Evolutionary conservation across 2,797 vertebrate genomes (phyloP), one percentile per base, ranked within the genome.

Genomic region (Sebastes trivittatus): DNA sequence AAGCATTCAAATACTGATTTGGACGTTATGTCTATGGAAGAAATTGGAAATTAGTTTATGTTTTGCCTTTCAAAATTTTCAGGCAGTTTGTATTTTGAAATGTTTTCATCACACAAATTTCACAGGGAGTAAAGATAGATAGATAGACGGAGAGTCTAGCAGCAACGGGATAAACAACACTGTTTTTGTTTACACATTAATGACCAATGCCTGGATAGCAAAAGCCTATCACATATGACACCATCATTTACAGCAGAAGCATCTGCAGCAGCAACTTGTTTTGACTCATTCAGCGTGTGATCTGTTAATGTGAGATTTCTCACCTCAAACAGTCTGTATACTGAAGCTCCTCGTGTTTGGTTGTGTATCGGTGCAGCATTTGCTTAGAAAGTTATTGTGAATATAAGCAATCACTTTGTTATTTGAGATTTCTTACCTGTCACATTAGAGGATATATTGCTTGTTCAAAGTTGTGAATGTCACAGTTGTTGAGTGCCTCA

Each of bases 111-210:
- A 54, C 25, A 62, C 23, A 76, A 11, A 71, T 25, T 16, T 83
- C 49, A 66, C 54, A 36, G 49, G 3, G 62, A 63, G 25, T 27
- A 27, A 27, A 27, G 46, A 49, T 42, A 42, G 46, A 60, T 59
- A 16, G 8, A 4, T 59, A 59, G 16, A 61, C 4, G 6, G 58
- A 61, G 9, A 61, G 4, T 23, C 18, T 6, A 49, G 59, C 61
- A 80, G 16, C 58, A 68, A 27, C 59, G 55, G 32, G 20, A n/a
- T 59, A 75, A 79, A 60, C 61, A 61, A 32, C 6, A 2, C 22
- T 83, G 66, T 73, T 82, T 81, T 34, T 78, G 20, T 86, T 60
- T 71, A 64, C 30, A 5, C 22, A 32, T n/a, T 16, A 52, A 56
- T 71, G 61, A 11, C 67, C 18, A 11, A 16, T 63, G 55, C 54